Evolutionary conservation across 2,797 vertebrate species (phyloP).

Genomic region (Propithecus perrieri): DNA sequence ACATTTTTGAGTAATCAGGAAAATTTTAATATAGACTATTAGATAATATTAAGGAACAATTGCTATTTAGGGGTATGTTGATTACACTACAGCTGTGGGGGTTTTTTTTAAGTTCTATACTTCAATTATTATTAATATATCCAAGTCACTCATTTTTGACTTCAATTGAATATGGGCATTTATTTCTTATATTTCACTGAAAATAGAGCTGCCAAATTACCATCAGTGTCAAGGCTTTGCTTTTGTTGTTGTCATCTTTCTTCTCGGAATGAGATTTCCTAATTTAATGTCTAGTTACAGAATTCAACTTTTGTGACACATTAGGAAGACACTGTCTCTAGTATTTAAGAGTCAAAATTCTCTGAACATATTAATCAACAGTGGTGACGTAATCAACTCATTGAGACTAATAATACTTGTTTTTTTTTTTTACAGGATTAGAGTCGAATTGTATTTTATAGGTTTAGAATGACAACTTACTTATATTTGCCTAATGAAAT

Average conservation of each 20-base stretch:
- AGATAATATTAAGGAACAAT: background rate
- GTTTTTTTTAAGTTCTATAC: background rate
- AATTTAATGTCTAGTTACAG: slow-evolving; percentile 17
- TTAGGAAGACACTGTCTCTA: background rate
- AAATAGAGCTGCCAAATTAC: background rate
- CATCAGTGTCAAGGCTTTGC: background rate
- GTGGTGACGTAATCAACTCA: background rate
- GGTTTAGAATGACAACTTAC: background rate
- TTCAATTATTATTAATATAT: background rate
- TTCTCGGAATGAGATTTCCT: background rate
- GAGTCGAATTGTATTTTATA: slow-evolving; percentile 19
- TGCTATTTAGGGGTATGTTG: background rate
- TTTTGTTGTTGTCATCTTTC: background rate
- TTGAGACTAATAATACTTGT: background rate
- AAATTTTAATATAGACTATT: background rate
- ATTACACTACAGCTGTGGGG: background rate
- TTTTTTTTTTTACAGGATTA: background rate
- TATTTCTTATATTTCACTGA: slow-evolving; percentile 31
- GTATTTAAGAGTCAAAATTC: slow-evolving; percentile 22
- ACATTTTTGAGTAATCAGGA: background rate
- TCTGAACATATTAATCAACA: slow-evolving; percentile 26
- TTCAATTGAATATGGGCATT: slow-evolving; percentile 27
- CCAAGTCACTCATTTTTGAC: slow-evolving; percentile 3
- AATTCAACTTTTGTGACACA: background rate
- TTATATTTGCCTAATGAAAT: background rate